These are phyloP conservation scores for Pantherophis vulpinus DNA, from an alignment of 2,797 vertebrate species.

Conservation along the genomic window DNA sequence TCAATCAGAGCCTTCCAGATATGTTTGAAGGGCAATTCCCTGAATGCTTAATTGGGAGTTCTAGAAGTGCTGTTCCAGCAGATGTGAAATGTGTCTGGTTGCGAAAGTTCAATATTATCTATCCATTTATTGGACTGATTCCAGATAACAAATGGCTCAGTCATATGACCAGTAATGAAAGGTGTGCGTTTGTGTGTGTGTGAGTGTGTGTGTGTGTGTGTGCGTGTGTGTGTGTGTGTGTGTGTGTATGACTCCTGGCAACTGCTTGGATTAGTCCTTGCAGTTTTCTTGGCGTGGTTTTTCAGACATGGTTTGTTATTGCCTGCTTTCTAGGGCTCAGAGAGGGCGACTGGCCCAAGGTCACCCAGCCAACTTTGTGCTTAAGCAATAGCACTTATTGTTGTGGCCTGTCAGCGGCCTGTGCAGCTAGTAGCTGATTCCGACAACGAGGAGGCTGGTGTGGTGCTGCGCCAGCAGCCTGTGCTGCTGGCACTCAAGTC, in stretches of 20 bases:
- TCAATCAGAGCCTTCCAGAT: background rate
- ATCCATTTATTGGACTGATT: background rate
- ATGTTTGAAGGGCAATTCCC: background rate
- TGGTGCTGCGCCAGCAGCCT: too few species aligned
- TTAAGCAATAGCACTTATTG: background rate
- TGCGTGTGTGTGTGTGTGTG: too few species aligned
- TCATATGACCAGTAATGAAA: background rate
- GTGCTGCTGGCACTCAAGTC: too few species aligned
- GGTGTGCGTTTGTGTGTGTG: too few species aligned
- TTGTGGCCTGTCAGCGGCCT: too few species aligned
- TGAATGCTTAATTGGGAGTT: background rate
- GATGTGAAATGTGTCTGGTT: background rate
- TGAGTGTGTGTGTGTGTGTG: too few species aligned
- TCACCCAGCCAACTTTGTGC: background rate
- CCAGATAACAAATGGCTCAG: background rate
- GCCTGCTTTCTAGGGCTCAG: background rate
- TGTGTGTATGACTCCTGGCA: background rate
- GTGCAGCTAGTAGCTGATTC: too few species aligned
- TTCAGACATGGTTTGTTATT: background rate
- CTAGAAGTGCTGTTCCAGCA: background rate
- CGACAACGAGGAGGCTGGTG: too few species aligned
- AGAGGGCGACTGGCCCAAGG: background rate
- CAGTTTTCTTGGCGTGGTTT: background rate
- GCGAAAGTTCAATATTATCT: background rate
- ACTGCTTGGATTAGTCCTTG: background rate